phyloP scores from a whole-genome alignment of 2,797 vertebrate species.

The Silurus lanzhouensis region DNA sequence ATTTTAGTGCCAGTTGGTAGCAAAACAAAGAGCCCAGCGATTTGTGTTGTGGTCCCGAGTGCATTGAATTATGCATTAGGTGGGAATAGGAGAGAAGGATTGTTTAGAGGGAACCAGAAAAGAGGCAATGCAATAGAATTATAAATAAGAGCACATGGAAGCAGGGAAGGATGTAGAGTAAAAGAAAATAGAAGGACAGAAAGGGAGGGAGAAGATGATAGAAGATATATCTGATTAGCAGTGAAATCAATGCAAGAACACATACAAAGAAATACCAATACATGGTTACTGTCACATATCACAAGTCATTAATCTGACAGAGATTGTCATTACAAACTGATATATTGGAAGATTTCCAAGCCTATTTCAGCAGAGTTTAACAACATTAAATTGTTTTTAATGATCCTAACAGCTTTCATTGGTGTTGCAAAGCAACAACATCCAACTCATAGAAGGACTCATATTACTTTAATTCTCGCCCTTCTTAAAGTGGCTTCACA shows the following conservation, averaged over 20 bases:
- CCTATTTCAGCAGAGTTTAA: background rate
- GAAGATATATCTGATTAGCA: slow-evolving; percentile 56
- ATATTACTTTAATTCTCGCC: background rate
- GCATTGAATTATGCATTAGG: slow-evolving; percentile 59
- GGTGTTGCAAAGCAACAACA: slow-evolving; percentile 33
- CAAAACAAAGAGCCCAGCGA: slow-evolving; percentile 54
- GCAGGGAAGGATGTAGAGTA: slow-evolving; percentile 31
- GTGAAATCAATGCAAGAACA: slow-evolving; percentile 38
- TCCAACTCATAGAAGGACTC: background rate
- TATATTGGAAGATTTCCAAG: slow-evolving; percentile 5
- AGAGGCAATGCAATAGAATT: slow-evolving; percentile 52
- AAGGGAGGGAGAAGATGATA: slow-evolving; percentile 31
- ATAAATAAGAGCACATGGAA: slow-evolving; percentile 52
- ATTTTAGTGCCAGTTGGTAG: slow-evolving; percentile 53
- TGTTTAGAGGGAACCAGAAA: slow-evolving; percentile 56
- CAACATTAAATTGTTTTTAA: slow-evolving; percentile 22
- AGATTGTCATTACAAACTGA: background rate
- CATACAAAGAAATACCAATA: background rate
- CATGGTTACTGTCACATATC: slow-evolving; percentile 21
- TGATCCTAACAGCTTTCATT: slow-evolving; percentile 19
- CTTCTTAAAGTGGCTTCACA: background rate
- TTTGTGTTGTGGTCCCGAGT: slow-evolving; percentile 54
- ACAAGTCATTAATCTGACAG: slow-evolving; percentile 24
- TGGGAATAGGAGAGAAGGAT: slow-evolving; percentile 57
- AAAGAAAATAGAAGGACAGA: background rate